Percentiles rank a stretch among this genome's conserved stretches.
Conservation (phyloP, 2,888 invertebrate genomes). For the Fabriciana adippe region DNA sequence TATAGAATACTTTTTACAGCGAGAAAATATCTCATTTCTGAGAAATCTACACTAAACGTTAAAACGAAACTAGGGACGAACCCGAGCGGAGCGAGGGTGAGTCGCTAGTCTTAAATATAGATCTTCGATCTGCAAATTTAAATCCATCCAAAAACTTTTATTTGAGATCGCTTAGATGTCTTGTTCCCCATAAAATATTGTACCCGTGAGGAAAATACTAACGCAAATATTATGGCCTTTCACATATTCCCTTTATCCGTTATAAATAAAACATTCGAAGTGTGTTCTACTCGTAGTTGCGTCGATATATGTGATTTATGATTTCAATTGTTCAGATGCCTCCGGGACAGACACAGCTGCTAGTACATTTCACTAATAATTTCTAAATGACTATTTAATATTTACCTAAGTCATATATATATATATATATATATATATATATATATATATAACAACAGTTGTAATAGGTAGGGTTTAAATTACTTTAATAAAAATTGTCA, state of each 20-base stretch:
- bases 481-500: too few species aligned
- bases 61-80: too few species aligned
- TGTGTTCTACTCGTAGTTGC: slow-evolving; percentile 6
- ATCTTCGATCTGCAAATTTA: neutral
- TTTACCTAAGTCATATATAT: too few species aligned
- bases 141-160: neutral
- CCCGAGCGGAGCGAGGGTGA: too few species aligned
- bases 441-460: too few species aligned
- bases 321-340: slow-evolving; percentile 25
- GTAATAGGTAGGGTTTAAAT: too few species aligned
- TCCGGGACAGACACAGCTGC: slow-evolving; percentile 20
- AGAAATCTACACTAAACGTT: too few species aligned
- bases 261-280: slow-evolving; percentile 29
- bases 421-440: too few species aligned
- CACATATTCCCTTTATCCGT: slow-evolving; percentile 23
- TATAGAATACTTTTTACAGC: too few species aligned
- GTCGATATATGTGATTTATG: slow-evolving; percentile 7
- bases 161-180: slow-evolving; percentile 12
- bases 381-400: too few species aligned
- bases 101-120: too few species aligned
- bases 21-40: too few species aligned
- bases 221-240: slow-evolving; percentile 24
- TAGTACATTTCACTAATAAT: neutral
- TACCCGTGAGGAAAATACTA: slow-evolving; percentile 21
- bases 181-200: slow-evolving; percentile 5